Base-by-base conservation (phyloP, 1,140 invertebrate species). In the Drosophila nannoptera region DNA sequence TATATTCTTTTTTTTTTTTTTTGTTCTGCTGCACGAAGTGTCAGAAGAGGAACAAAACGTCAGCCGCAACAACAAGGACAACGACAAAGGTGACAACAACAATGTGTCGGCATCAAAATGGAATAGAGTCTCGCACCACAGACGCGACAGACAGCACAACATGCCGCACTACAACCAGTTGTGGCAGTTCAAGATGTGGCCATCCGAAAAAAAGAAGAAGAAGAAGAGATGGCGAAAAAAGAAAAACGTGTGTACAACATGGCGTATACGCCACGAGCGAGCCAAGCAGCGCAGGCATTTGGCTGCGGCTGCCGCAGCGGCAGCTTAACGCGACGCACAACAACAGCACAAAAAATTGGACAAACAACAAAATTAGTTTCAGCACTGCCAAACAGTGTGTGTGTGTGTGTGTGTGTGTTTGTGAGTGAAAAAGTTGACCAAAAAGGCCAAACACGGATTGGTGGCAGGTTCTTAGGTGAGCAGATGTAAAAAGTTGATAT, bases 341-440 rank as follows among this genome's bases (percentile, higher is more conserved):
- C n/a, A 54, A 36, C 33, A 42, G 9, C 5, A 43, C 22, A 38
- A 54, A 36, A 43, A 49, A 45, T 9, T 56, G 71, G 72, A 64
- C 54, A 72, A 64, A 72, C 61, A 67, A 65, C 62, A 74, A 82
- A 82, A 81, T 81, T 77, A 77, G 78, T 77, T 81, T 75, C 16
- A 49, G 61, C 38, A 22, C 38, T 56, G 40, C 22, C 33, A 38
- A 52, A 50, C 22, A 22, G 22, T 16, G 38, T 45, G n/a, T 7
- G 38, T 6, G 16, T 22, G 61, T 62, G 49, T 56, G n/a, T 38
- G 14, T 16, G 14, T 45, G 7, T 22, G 7, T 46, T 7, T 46
- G 16, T 42, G 40, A 53, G 59, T 31, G 66, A 32, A 60, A 78
- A 72, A 55, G 43, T 65, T 65, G 60, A 42, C 22, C 38, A 52